phyloP scores from a whole-genome alignment of 2,113 vertebrate species.

The Eudorcas thomsonii region DNA sequence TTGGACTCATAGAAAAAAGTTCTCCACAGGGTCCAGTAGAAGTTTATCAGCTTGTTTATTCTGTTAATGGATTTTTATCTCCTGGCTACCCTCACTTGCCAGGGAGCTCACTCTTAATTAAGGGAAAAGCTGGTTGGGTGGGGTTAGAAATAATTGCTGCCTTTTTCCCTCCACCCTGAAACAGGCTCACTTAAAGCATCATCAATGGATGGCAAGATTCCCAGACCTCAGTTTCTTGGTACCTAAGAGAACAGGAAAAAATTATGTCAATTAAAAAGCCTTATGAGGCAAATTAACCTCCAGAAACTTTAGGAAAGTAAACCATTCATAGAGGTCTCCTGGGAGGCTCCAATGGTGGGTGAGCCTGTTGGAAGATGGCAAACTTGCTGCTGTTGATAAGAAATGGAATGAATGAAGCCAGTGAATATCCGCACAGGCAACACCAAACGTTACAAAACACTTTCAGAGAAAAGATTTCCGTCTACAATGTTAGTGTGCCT shows the following conservation, averaged over 20 bases:
- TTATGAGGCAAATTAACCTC: neutral
- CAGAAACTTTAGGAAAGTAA: neutral
- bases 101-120: neutral
- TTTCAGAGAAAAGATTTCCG: neutral
- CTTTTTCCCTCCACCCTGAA: neutral
- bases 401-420: too few relatives aligned
- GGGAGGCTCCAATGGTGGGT: accelerated
- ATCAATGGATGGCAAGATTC: neutral
- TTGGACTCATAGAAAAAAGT: neutral
- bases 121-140: neutral
- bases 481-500: neutral
- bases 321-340: accelerated
- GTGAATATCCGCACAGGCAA: too few relatives aligned
- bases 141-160: accelerated
- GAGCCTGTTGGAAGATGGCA: neutral
- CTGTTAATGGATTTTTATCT: neutral
- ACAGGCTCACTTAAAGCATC: neutral
- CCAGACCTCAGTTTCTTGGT: neutral
- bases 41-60: neutral
- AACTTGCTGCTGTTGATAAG: neutral
- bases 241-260: neutral
- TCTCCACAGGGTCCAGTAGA: neutral
- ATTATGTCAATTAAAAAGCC: neutral
- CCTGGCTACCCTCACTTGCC: neutral
- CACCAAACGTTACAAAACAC: neutral